Percentiles rank a stretch among this genome's conserved stretches.
These are phyloP conservation scores for Lysiphlebus fabarum DNA, from an alignment of 1,140 invertebrate genomes.

Conservation along the genomic window DNA sequence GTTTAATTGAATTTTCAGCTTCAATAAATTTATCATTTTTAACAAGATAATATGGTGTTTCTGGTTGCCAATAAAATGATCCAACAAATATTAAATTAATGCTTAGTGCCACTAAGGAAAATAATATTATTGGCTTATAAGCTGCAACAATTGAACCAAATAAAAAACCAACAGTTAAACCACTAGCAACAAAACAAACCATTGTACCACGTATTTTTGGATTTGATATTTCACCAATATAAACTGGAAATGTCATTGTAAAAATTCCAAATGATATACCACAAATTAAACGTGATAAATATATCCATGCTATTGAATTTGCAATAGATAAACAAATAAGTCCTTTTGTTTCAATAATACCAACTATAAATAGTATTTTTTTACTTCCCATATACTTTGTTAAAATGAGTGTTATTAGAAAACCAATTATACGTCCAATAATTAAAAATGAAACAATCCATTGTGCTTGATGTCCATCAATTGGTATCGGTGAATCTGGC, in stretches of 20 bases:
- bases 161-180: slow-evolving; percentile 59
- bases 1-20: slow-evolving; percentile 60
- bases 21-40: slow-evolving; percentile 56
- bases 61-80: slow-evolving; percentile 67
- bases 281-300: slow-evolving; percentile 55
- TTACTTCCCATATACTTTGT: slow-evolving; percentile 65
- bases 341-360: slow-evolving; percentile 60
- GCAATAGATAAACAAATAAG: slow-evolving; percentile 65
- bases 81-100: slow-evolving; percentile 58
- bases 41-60: slow-evolving; percentile 67
- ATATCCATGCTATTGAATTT: slow-evolving; percentile 54
- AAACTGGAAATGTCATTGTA: slow-evolving; percentile 65
- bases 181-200: slow-evolving; percentile 60
- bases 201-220: slow-evolving; percentile 65
- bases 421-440: slow-evolving; percentile 52
- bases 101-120: slow-evolving; percentile 54
- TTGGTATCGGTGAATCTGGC: slow-evolving; percentile 54
- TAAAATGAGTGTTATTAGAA: slow-evolving; percentile 38
- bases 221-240: slow-evolving; percentile 65
- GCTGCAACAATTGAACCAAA: slow-evolving; percentile 63
- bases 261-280: slow-evolving; percentile 67
- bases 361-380: slow-evolving; percentile 60
- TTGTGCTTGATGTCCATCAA: slow-evolving; percentile 61
- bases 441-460: slow-evolving; percentile 65
- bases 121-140: slow-evolving; percentile 57